phyloP scores from a whole-genome alignment of 2,888 invertebrate genomes.

The Galeruca laticollis region DNA sequence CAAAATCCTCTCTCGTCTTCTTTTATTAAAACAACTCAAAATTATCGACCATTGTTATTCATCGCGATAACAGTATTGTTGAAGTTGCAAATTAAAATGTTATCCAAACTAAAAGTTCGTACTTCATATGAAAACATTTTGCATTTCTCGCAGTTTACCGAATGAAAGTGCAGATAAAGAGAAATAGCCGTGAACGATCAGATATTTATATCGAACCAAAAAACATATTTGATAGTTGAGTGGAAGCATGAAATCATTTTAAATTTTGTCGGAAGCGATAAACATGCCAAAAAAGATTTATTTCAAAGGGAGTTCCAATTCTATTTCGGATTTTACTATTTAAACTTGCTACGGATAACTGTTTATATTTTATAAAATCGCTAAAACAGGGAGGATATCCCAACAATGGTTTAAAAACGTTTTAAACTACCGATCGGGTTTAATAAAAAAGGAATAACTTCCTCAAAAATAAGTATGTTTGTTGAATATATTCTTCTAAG shows the following conservation, averaged over 20 bases:
- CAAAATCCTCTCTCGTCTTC: too few species aligned
- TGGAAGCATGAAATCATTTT: conserved; percentile 57
- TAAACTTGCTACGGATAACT: conserved; percentile 52
- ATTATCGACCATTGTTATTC: background rate
- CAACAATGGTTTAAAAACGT: too few species aligned
- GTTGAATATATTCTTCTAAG: too few species aligned
- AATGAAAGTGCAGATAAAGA: conserved; percentile 36
- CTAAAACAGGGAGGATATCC: background rate
- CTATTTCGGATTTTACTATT: conserved; percentile 59
- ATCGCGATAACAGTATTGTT: background rate
- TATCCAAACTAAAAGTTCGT: conserved; percentile 17
- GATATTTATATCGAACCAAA: conserved; percentile 45
- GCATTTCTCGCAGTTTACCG: conserved; percentile 12
- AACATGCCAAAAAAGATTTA: conserved; percentile 63
- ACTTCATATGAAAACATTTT: conserved; percentile 14
- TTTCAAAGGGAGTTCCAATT: conserved; percentile 59
- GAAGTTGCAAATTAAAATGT: background rate
- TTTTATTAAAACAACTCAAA: background rate
- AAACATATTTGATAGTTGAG: conserved; percentile 54
- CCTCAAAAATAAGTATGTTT: too few species aligned
- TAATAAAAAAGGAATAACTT: too few species aligned
- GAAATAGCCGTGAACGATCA: conserved; percentile 37
- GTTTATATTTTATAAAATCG: background rate
- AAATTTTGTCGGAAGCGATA: conserved; percentile 62
- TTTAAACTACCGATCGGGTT: too few species aligned